Evolutionary conservation across 2,113 vertebrate species (phyloP), one percentile per base, ranked within the genome.

Genomic region (Tretioscincus oriximinensis): DNA sequence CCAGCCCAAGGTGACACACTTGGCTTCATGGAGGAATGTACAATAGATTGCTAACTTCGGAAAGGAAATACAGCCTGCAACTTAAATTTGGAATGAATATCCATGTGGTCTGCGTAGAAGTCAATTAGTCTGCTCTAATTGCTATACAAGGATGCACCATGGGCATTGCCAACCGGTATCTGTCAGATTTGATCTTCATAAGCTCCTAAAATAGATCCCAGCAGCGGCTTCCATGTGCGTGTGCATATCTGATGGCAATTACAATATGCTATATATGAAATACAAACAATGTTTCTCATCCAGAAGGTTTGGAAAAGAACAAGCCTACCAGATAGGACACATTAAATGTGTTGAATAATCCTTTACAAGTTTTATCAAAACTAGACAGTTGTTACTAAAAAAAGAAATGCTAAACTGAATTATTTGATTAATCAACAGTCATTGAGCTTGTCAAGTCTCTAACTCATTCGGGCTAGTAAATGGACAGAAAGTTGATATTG

Each of bases 171-270:
- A 69, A 70, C 66, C 64, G 54, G 65, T 64, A 49, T 71, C 72
- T 80, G 66, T 80, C 83, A 84, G 82, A 63, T 76, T 54, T 84
- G 41, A 84, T 84, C 75, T 79, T 80, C 45, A 9, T 80, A 76
- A 76, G 58, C 47, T 70, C 65, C 58, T 80, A 76, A 73, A 78
- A 76, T 51, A 51, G 45, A 80, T 16, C 29, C 67, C 77, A 80
- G 71, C 73, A 41, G 47, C 64, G 6, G 35, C n/a, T 45, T 69
- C 29, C 18, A 22, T 5, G 5, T 70, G 29, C 45, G 58, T 58
- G 5, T 70, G 29, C 45, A 65, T 58, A 20, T 74, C 21, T 41
- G 24, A 26, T 7, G 51, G 66, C 73, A 63, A 70, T 76, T 76
- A 69, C 76, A 80, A 80, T 26, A 60, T 35, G 11, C 65, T 21